Evolutionary conservation across 2,113 vertebrate genomes (phyloP), one percentile per base, ranked within the genome.

Genomic region (Ornithorhynchus anatinus): DNA sequence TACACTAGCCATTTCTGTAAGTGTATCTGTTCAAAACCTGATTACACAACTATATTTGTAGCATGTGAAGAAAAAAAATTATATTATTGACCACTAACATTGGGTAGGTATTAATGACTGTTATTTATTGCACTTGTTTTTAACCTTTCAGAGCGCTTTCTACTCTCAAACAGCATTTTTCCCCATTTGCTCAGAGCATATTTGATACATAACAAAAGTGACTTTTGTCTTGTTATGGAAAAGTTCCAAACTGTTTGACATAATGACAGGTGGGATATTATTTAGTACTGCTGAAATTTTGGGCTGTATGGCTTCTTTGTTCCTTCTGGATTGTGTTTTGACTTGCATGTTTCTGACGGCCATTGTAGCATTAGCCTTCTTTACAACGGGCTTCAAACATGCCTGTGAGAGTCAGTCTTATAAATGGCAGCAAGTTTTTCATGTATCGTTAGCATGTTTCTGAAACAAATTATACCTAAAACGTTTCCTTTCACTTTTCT

Each of bases 321-420:
- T 93, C 91, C 58, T 76, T 75, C 58, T 87, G 86, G 78, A 87
- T 84, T 93, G 88, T 92, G 91, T 95, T 96, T 92, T 91, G 92
- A 94, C 94, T 91, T 89, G 85, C 77, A 69, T 90, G 89, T 93
- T 89, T 91, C 88, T 92, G 92, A 88, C 91, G 92, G 84, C 87
- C 79, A 85, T 88, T 89, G 89, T 93, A 92, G 79, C 87, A 71
- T 90, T 85, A 53, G 81, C 85, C 79, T 90, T 88, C 85, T 90
- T 91, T 90, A 91, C 85, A n/a, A n/a, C 91, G 86, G 91, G 90
- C 91, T 91, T 86, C 89, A 90, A 94, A 88, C 89, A 88, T 93
- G 89, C 88, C 90, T 89, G 54, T 23, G 0, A 86, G 88, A 87
- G 36, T 50, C 74, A 70, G 70, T 31, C 75, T 73, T 69, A 29